Conservation (phyloP, 2,888 invertebrate genomes). For the Amphipoea lucens region DNA sequence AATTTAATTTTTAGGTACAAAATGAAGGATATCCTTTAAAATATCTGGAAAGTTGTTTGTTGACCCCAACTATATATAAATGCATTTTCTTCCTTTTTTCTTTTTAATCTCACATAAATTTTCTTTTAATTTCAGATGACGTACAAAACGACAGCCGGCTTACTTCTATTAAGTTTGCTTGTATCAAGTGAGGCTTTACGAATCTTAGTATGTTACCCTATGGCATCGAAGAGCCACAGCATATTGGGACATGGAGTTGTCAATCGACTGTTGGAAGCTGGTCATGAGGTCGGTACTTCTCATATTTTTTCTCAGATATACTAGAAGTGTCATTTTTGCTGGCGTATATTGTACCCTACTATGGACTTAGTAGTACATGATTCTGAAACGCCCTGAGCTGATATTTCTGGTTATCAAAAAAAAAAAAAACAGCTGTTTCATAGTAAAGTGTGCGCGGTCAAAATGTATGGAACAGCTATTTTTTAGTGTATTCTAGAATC, state of each 20-base stretch:
- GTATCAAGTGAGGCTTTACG: conserved; percentile 68
- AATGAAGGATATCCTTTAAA: too few species aligned
- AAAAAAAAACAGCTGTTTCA: too few species aligned
- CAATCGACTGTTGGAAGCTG: conserved; percentile 75
- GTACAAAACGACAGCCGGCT: conserved; percentile 20
- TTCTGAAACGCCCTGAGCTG: too few species aligned
- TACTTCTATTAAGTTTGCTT: conserved; percentile 53
- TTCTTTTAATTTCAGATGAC: conserved; percentile 67
- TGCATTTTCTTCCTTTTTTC: too few species aligned
- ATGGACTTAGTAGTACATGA: too few species aligned
- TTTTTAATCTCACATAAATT: background rate
- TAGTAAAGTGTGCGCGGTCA: too few species aligned
- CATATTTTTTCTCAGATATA: background rate
- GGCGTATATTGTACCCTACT: background rate
- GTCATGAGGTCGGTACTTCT: conserved; percentile 76
- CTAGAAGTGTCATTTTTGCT: background rate
- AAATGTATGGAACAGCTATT: too few species aligned
- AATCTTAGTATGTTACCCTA: conserved; percentile 77
- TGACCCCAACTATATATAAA: too few species aligned
- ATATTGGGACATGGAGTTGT: conserved; percentile 78
- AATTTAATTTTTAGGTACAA: too few species aligned
- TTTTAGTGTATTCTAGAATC: too few species aligned
- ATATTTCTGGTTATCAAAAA: too few species aligned
- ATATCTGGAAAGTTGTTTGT: too few species aligned
- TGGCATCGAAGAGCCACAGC: conserved; percentile 76